Base-by-base conservation (phyloP, 1,140 invertebrate genomes). In the Ceratosolen solmsi region DNA sequence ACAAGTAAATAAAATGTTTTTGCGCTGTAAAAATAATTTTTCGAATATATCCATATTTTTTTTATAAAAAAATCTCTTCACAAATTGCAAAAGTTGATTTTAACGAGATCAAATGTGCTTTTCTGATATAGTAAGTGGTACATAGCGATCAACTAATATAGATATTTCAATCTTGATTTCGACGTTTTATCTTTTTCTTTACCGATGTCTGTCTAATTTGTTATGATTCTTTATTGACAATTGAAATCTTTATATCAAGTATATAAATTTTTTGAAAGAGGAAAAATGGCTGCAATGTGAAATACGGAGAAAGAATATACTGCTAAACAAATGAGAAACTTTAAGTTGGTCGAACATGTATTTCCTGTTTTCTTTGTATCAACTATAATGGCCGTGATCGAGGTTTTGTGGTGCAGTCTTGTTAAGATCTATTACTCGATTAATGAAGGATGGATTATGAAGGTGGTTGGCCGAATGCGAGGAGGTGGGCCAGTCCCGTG, bases 361-460 rank as follows among this genome's bases (percentile, higher is more conserved):
- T 41, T 58, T 46, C 8, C n/a, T n/a, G 36, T 33, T 22, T 56
- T 22, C n/a, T n/a, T n/a, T n/a, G n/a, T n/a, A n/a, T n/a, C n/a
- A n/a, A n/a, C n/a, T n/a, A 17, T 54, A 58, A 46, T 46, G 41
- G 36, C 17, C n/a, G 70, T 25, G 13, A 25, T 30, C 9, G 73
- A 30, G 9, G 54, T 33, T 11, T 46, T 46, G 41, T 46, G 13
- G 41, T 46, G 17, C 33, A 33, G 54, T 25, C 33, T 8, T n/a
- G 22, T 15, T 15, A 30, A 30, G 58, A 77, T 68, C 27, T 36
- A 27, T 15, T 15, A 41, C 76, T 68, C 76, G 68, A 79, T 79
- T 79, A 80, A 63, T 63, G 46, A 25, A 2, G 38, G n/a, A 13
- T 33, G 4, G 13, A 27, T 33, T 38, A 76, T 36, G 58, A 65